These are phyloP conservation scores for Drosophila robusta DNA, from an alignment of 2,888 invertebrate genomes.

Conservation along the genomic window DNA sequence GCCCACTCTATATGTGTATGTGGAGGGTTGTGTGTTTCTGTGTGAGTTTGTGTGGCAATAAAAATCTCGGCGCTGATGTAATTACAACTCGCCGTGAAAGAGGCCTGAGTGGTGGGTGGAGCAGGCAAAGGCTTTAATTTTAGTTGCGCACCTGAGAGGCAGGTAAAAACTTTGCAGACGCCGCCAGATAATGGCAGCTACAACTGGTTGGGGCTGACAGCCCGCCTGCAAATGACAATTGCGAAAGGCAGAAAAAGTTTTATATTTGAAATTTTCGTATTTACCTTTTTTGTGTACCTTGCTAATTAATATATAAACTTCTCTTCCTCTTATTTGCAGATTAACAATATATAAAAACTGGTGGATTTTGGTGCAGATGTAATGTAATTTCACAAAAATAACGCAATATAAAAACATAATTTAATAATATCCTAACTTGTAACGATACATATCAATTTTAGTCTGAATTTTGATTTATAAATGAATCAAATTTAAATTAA, in stretches of 20 bases:
- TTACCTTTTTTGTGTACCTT: background rate
- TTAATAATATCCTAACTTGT: conserved; percentile 40
- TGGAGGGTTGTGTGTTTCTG: conserved; percentile 6
- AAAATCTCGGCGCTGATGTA: conserved; percentile 73
- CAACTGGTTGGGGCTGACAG: conserved; percentile 5
- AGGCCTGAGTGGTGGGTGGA: conserved; percentile 39
- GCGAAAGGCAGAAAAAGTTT: conserved; percentile 2
- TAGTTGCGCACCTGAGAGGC: conserved; percentile 34
- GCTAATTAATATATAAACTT: background rate
- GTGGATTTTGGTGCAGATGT: background rate
- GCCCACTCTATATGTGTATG: conserved; percentile 32
- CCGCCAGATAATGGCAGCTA: conserved; percentile 33
- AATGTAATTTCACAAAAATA: conserved; percentile 2
- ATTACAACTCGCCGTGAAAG: conserved; percentile 56
- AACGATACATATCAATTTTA: conserved; percentile 77
- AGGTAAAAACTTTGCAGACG: conserved; percentile 51
- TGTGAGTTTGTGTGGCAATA: conserved; percentile 47
- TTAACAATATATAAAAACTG: conserved; percentile 7
- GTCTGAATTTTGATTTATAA: conserved; percentile 66
- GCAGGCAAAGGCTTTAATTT: conserved; percentile 44
- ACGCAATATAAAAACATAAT: conserved; percentile 28
- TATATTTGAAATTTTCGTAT: conserved; percentile 1
- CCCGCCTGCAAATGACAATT: conserved; percentile 23
- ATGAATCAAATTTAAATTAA: conserved; percentile 5
- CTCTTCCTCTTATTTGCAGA: conserved; percentile 26